These are phyloP conservation scores for Rhyzopertha dominica DNA, from an alignment of 1,140 invertebrate species.

Conservation along the genomic window DNA sequence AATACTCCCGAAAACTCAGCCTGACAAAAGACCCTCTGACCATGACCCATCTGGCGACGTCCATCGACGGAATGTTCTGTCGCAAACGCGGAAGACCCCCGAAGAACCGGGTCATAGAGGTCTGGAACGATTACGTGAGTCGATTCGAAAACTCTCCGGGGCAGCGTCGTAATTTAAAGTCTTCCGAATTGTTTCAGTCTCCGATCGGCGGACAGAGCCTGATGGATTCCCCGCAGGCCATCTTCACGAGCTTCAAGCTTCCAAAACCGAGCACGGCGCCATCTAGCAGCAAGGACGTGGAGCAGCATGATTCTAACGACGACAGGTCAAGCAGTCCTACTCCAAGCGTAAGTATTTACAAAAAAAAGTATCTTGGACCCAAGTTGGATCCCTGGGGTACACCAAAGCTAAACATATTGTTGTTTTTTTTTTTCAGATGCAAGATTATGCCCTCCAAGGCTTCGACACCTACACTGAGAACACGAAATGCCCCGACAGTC, in stretches of 20 bases:
- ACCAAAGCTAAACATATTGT: not conserved
- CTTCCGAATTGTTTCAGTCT: slow-evolving; percentile 23
- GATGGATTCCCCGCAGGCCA: slow-evolving; percentile 74
- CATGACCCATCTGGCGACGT: slow-evolving; percentile 64
- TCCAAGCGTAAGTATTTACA: slow-evolving; percentile 25
- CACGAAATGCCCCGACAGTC: slow-evolving; percentile 43
- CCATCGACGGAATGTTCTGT: slow-evolving; percentile 83
- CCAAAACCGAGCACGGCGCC: slow-evolving; percentile 63
- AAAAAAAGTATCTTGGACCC: too few species aligned
- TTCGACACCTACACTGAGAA: slow-evolving; percentile 43
- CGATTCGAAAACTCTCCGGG: too few species aligned
- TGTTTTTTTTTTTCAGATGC: slow-evolving; percentile 19
- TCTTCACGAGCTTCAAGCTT: slow-evolving; percentile 89
- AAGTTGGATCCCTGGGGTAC: not conserved
- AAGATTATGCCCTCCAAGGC: slow-evolving; percentile 36
- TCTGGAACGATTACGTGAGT: slow-evolving; percentile 77
- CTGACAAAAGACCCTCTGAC: slow-evolving; percentile 51
- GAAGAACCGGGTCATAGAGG: slow-evolving; percentile 87
- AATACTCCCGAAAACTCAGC: slow-evolving; percentile 53
- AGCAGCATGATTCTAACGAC: slow-evolving; percentile 35
- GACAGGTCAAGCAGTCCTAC: slow-evolving; percentile 35
- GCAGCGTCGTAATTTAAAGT: too few species aligned
- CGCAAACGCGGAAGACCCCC: slow-evolving; percentile 85
- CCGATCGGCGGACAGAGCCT: slow-evolving; percentile 49
- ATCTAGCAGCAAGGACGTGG: slow-evolving; percentile 48